phyloP scores from a whole-genome alignment of 1,140 invertebrate species.

The Ceratina calcarata region DNA sequence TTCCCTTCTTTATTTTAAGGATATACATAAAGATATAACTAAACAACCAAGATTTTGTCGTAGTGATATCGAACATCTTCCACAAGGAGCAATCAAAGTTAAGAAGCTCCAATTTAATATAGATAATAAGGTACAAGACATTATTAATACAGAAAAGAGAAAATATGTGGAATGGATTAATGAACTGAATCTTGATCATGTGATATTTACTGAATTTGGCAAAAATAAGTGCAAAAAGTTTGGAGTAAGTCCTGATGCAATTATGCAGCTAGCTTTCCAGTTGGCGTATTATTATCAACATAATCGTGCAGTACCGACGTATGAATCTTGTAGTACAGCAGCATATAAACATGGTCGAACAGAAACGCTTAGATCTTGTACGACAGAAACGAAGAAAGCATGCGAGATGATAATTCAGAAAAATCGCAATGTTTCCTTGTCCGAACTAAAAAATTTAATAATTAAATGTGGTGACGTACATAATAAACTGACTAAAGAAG shows the following conservation, averaged over 20 bases:
- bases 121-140: conserved; percentile 86
- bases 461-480: conserved; percentile 92
- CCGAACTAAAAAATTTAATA: conserved; percentile 87
- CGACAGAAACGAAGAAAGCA: conserved; percentile 87
- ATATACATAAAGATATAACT: conserved; percentile 68
- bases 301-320: conserved; percentile 89
- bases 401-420: conserved; percentile 83
- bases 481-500: conserved; percentile 92
- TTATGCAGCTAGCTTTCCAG: conserved; percentile 98
- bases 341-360: conserved; percentile 98
- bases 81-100: conserved; percentile 22
- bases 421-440: conserved; percentile 77
- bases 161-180: conserved; percentile 84
- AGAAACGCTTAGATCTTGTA: conserved; percentile 95
- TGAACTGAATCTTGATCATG: conserved; percentile 87
- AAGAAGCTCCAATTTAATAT: conserved; percentile 85
- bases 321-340: conserved; percentile 98
- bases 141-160: conserved; percentile 84
- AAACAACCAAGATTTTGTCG: conserved; percentile 68
- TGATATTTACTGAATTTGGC: conserved; percentile 87
- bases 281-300: conserved; percentile 91
- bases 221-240: conserved; percentile 91
- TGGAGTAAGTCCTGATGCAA: conserved; percentile 94
- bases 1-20: conserved; percentile 50
- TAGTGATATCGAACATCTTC: conserved; percentile 54